These are phyloP conservation scores for Pocota personata DNA, from an alignment of 2,888 invertebrate genomes.

Conservation along the genomic window DNA sequence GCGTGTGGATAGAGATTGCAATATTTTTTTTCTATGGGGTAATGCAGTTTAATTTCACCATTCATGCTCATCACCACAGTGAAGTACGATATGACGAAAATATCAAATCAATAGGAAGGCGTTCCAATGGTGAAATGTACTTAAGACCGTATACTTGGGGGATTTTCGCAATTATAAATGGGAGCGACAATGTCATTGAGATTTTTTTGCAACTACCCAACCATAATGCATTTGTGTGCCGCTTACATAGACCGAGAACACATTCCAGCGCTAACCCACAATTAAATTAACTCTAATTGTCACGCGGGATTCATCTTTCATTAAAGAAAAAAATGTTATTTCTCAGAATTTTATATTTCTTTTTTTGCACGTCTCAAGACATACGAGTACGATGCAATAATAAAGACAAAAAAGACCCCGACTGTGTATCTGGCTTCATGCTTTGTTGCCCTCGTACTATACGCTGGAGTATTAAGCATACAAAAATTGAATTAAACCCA, in stretches of 20 bases:
- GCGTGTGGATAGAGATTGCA: not conserved
- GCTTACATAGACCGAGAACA: slow-evolving; percentile 34
- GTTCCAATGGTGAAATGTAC: not conserved
- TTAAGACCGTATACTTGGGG: not conserved
- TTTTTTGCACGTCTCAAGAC: not conserved
- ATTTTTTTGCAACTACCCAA: slow-evolving; percentile 29
- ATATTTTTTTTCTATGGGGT: not conserved
- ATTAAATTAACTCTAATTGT: slow-evolving; percentile 69
- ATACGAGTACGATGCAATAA: not conserved
- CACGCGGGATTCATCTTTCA: slow-evolving; percentile 52
- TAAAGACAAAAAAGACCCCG: not conserved
- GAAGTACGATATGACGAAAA: not conserved
- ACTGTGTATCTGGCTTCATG: slow-evolving; percentile 21
- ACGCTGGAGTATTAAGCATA: not conserved
- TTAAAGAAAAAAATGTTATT: not conserved
- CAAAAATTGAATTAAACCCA: slow-evolving; percentile 41
- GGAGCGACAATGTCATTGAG: slow-evolving; percentile 9
- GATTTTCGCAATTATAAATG: not conserved
- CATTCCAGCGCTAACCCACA: slow-evolving; percentile 27
- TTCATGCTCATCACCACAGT: not conserved
- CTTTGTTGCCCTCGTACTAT: slow-evolving; percentile 26
- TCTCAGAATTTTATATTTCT: not conserved
- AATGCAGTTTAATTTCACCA: not conserved
- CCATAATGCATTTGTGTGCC: slow-evolving; percentile 16
- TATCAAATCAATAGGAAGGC: not conserved